Base-by-base conservation (phyloP, 2,113 vertebrate species). In the Labrus mixtus region DNA sequence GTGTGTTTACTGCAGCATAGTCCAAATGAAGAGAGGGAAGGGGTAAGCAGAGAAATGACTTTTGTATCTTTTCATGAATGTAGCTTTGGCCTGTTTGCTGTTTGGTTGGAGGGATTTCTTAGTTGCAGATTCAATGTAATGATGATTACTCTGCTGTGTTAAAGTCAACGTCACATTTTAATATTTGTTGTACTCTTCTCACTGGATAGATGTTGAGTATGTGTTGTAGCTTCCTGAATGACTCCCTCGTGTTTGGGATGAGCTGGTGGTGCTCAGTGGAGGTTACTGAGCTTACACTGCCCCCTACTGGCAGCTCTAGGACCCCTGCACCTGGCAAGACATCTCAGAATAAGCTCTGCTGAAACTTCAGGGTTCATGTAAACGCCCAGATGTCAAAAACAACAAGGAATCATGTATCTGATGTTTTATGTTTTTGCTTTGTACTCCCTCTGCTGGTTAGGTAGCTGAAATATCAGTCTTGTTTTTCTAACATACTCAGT, bases 21-120 rank as follows among this genome's bases (percentile, higher is more conserved):
- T 50, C 4, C 36, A 19, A 55, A 85, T 83, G 79, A 88, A 81
- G 86, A 76, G 25, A 19, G 20, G 4, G 15, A 66, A n/a, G 1
- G 25, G 77, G 79, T 89, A 68, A 79, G 70, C 43, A 29, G 17
- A 66, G 33, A 55, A 17, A 69, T 57, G 36, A 55, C 16, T 25
- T 10, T 17, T 17, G 0, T 46, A 53, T 29, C 10, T 45, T 29
- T 29, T 10, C 15, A 29, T 25, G 16, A 19, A 23, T 65, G 13
- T 51, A 6, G 2, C 8, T 20, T n/a, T 50, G 1, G 17, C 17
- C 29, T 2, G 22, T 71, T 48, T 53, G 6, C 6, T 25, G 11
- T 22, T 13, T 43, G 10, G 41, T 13, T 2, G 10, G 2, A 43
- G 10, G 4, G 41, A 43, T 41, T 41, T 11, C 5, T 41, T 41